Base-by-base conservation (phyloP, 2,888 invertebrate species). In the Polydrusus pterygomalis region DNA sequence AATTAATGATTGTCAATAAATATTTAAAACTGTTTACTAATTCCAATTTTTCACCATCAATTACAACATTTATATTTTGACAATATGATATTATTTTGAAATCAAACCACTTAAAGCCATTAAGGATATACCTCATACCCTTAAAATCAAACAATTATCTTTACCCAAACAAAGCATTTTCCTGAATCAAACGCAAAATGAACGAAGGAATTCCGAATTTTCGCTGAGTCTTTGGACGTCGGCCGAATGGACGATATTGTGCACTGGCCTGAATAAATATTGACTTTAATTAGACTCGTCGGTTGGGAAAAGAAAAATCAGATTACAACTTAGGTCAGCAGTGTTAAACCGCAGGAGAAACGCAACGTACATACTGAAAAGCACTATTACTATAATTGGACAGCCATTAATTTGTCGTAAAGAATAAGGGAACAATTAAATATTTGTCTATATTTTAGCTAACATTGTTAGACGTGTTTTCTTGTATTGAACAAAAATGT, bases 211-310 rank as follows among this genome's bases (percentile, higher is more conserved):
- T 43, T 69, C 56, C 30, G 51, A 45, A 68, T 63, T 71, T 69
- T 72, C 69, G 70, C 69, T 73, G 73, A 73, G 47, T 73, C 62
- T 69, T 70, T 49, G 47, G 63, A 56, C 69, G 63, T 45, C 30
- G 58, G 38, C 38, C 67, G 69, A 76, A 76, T 63, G 64, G 73
- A 70, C 60, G 70, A 76, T 77, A 77, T 77, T 82, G 82, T 81
- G 82, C 81, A 81, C 75, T 80, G 79, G 80, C 67, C 79, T 81
- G 79, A 79, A 83, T 82, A 83, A 83, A 84, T 83, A 83, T 84
- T 83, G 83, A 83, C 84, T 84, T 83, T 83, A 83, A 84, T 84
- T 84, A 83, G 81, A 79, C 78, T 77, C 75, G 73, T 74, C 74
- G 77, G 70, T 60, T 73, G 77, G 79, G 79, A 20, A 58, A 47